Evolutionary conservation across 92 coral and sea anemone species (phyloP).

Genomic region (Phenganax stokvisi): DNA sequence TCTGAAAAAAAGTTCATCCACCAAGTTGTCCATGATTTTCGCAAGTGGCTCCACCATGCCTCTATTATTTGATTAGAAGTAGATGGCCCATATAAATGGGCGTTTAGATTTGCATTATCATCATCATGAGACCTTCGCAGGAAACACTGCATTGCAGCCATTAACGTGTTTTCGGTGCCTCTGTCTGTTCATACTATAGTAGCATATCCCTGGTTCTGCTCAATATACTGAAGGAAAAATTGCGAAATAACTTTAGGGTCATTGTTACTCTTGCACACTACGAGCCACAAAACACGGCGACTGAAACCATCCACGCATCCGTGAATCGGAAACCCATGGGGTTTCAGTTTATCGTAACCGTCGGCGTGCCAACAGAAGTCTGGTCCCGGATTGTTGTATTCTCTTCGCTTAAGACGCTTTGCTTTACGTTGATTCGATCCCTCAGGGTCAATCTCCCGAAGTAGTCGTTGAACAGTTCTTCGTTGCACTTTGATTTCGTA

Average conservation of each 20-base stretch:
- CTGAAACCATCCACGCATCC: neutral
- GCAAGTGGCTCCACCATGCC: slow-evolving; percentile 43
- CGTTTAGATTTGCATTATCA: slow-evolving; percentile 31
- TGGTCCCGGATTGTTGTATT: too few relatives aligned
- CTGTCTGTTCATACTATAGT: too few relatives aligned
- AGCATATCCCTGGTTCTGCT: too few relatives aligned
- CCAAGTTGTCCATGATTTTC: neutral
- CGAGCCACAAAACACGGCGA: too few relatives aligned
- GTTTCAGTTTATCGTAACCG: neutral
- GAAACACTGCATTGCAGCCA: slow-evolving; percentile 46
- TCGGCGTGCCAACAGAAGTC: too few relatives aligned
- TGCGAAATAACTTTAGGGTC: too few relatives aligned
- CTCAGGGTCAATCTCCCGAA: neutral
- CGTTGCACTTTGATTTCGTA: neutral
- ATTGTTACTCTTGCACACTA: too few relatives aligned
- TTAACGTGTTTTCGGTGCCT: neutral
- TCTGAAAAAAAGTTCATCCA: slow-evolving; percentile 39
- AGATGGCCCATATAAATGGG: slow-evolving; percentile 44
- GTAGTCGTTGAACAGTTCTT: neutral
- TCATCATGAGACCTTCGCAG: slow-evolving; percentile 29
- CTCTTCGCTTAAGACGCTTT: too few relatives aligned
- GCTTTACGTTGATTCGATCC: too few relatives aligned
- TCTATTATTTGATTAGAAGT: slow-evolving; percentile 43
- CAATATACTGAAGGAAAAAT: too few relatives aligned
- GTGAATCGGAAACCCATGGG: neutral